These are phyloP conservation scores for Calycopis cecrops DNA, from an alignment of 1,140 invertebrate species.

Conservation along the genomic window DNA sequence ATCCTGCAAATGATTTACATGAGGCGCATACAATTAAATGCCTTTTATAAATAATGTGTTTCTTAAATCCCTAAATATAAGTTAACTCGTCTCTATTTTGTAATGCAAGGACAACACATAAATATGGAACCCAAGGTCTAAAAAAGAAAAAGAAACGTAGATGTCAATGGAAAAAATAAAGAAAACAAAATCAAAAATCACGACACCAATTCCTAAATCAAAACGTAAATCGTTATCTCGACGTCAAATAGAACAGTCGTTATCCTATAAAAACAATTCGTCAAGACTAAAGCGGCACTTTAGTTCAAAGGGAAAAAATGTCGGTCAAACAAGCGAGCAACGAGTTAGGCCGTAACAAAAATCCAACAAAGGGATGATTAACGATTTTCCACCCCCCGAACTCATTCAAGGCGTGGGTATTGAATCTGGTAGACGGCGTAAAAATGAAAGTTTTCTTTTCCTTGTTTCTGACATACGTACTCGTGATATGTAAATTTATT, in stretches of 20 bases:
- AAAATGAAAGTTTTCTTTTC: constrained; percentile 72
- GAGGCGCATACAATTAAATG: too few relatives aligned
- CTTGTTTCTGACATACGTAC: constrained; percentile 15
- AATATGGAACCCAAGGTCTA: too few relatives aligned
- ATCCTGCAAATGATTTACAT: too few relatives aligned
- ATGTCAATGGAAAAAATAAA: too few relatives aligned
- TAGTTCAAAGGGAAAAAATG: constrained; percentile 68
- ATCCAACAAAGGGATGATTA: constrained; percentile 74
- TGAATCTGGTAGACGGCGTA: constrained; percentile 70
- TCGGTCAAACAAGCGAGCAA: constrained; percentile 69
- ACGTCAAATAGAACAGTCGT: constrained; percentile 32
- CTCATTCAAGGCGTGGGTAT: constrained; percentile 72
- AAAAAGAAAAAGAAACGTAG: too few relatives aligned
- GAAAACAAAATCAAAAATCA: not conserved
- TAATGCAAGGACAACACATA: too few relatives aligned
- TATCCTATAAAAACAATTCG: constrained; percentile 67
- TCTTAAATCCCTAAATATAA: too few relatives aligned
- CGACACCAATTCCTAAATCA: not conserved
- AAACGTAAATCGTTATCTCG: constrained; percentile 20
- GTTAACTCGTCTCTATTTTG: too few relatives aligned
- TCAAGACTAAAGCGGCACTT: constrained; percentile 54
- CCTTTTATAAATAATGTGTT: too few relatives aligned
- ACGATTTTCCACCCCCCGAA: constrained; percentile 66
- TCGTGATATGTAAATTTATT: too few relatives aligned
- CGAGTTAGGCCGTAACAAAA: constrained; percentile 73